Conservation (phyloP, 2,797 vertebrate genomes). For the Helostoma temminkii region DNA sequence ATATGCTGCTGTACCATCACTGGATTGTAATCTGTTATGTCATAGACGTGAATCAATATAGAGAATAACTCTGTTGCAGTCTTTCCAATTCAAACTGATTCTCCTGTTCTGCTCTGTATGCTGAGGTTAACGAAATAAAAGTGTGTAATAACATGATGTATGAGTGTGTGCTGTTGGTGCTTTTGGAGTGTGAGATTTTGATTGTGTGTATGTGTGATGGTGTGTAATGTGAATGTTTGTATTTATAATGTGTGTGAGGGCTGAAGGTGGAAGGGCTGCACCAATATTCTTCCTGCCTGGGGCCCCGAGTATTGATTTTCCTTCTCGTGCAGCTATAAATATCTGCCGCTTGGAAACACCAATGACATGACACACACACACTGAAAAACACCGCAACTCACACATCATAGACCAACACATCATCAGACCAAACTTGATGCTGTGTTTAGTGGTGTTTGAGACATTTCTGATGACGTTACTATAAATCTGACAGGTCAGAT, state of each 20-base stretch:
- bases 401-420: slow-evolving; percentile 5
- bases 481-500: too few relatives aligned
- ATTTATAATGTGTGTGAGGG: slow-evolving; percentile 37
- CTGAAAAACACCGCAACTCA: too few relatives aligned
- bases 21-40: slow-evolving; percentile 9
- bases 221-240: slow-evolving; percentile 23
- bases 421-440: neutral
- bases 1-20: too few relatives aligned
- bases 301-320: slow-evolving; percentile 47
- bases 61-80: neutral
- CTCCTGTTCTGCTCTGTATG: neutral
- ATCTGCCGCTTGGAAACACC: slow-evolving; percentile 40
- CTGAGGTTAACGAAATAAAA: slow-evolving; percentile 3
- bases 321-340: slow-evolving; percentile 43
- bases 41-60: neutral
- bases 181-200: too few relatives aligned
- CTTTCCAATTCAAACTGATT: too few relatives aligned
- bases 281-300: slow-evolving; percentile 30
- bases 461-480: too few relatives aligned
- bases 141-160: slow-evolving; percentile 13
- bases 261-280: slow-evolving; percentile 26
- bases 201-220: too few relatives aligned
- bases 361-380: slow-evolving; percentile 23
- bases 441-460: too few relatives aligned
- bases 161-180: slow-evolving; percentile 9